Base-by-base conservation (phyloP, 2,797 vertebrate species). In the Luscinia luscinia region DNA sequence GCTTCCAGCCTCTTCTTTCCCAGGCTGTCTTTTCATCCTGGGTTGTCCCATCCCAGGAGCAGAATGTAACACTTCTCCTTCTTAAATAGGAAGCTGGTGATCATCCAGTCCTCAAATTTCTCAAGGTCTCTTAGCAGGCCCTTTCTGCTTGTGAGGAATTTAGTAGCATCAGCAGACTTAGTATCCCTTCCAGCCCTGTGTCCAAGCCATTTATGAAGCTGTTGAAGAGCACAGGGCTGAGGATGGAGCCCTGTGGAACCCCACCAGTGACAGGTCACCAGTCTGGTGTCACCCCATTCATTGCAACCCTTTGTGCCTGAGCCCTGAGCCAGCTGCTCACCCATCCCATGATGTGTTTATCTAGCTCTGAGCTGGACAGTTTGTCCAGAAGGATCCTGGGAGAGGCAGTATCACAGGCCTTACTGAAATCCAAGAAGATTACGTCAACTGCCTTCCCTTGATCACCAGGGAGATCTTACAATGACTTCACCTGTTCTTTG, bases 341-440 rank as follows among this genome's bases (percentile, higher is more conserved):
- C 40, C 15, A 27, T 24, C 15, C 11, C 3, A 6, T 23, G 1
- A 32, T 54, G 2, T 7, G 6, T 32, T 75, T 68, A 20, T 36
- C 22, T 15, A 54, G 10, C 34, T 1, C 0, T 2, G 9, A 36
- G 10, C n/a, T 2, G 5, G 21, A 32, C 34, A 41, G 7, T 32
- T 68, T 55, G 7, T 34, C 30, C 8, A 13, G 46, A 48, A 67
- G 34, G 26, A 55, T 75, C 7, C 13, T 62, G 26, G 4, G 3
- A 27, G 15, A 27, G 19, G 2, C 15, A 36, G 3, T 11, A 54
- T 41, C 5, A 15, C 55, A 41, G 23, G 1, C 23, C 61, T 61
- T 55, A 61, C 41, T 55, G 48, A 62, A 75, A 62, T 82, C 9
- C 27, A 28, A n/a, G 74, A 74, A 20, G 54, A 38, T 61, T 24